Evolutionary conservation across 2,113 vertebrate species (phyloP).

Genomic region (Bostrychus sinensis): DNA sequence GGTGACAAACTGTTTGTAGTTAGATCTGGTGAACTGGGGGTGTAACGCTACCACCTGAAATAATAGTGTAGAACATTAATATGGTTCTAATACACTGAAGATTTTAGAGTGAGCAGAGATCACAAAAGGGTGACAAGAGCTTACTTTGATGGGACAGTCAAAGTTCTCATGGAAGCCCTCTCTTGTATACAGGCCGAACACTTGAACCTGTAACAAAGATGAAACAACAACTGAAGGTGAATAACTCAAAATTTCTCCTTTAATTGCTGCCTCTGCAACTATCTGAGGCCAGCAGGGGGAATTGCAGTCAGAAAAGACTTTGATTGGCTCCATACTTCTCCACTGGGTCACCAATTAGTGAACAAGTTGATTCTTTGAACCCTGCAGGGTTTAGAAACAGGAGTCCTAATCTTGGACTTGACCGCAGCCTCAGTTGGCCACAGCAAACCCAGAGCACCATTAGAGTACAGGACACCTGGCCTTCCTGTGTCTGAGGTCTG

Average conservation of each 20-base stretch:
- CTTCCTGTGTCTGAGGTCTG: constrained; percentile 16
- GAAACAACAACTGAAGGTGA: constrained; percentile 54
- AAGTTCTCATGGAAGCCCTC: constrained; percentile 97
- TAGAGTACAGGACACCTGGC: constrained; percentile 34
- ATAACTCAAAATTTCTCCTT: constrained; percentile 59
- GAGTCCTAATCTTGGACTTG: constrained; percentile 67
- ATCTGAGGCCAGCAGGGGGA: constrained; percentile 56
- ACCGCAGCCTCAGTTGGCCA: constrained; percentile 50
- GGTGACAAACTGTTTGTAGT: constrained; percentile 97
- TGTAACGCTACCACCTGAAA: constrained; percentile 88
- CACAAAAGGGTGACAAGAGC: constrained; percentile 28
- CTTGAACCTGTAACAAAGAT: constrained; percentile 86
- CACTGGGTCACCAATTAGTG: constrained; percentile 80
- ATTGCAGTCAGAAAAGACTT: constrained; percentile 52
- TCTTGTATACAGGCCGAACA: constrained; percentile 93
- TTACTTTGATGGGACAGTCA: constrained; percentile 98
- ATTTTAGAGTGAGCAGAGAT: background rate
- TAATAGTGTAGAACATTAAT: constrained; percentile 1
- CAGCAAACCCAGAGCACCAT: constrained; percentile 59
- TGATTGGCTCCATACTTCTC: constrained; percentile 72
- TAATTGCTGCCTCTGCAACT: constrained; percentile 76
- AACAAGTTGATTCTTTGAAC: constrained; percentile 70
- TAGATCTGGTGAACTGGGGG: constrained; percentile 91
- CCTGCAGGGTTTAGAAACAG: constrained; percentile 67
- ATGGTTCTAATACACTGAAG: background rate